Evolutionary conservation across 2,888 invertebrate species (phyloP).

Genomic region (Leptopterna dolabrata): DNA sequence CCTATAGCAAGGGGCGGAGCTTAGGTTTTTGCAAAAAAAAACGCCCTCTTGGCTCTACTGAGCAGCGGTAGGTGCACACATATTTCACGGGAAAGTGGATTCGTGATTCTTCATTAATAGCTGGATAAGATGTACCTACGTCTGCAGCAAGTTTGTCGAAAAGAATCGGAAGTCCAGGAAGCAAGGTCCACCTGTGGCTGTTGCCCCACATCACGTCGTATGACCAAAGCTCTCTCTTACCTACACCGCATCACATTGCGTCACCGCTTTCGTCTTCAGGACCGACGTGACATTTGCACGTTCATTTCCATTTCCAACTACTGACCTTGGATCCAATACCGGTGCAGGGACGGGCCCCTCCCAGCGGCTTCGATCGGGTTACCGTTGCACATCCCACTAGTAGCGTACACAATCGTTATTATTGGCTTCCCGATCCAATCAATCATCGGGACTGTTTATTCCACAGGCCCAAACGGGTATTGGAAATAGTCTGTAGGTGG

Average conservation of each 20-base stretch:
- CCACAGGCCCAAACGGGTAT: no score
- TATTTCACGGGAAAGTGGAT: no score
- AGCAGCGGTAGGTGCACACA: no score
- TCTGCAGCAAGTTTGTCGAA: neutral
- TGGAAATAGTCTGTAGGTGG: no score
- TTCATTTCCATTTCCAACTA: constrained; percentile 20
- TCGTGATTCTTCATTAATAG: no score
- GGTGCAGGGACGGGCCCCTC: neutral
- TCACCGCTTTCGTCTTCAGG: constrained; percentile 1
- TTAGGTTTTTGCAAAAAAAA: no score
- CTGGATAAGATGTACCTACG: neutral
- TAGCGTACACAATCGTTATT: no score
- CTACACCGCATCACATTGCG: neutral
- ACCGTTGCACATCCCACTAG: neutral
- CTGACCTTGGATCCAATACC: constrained; percentile 17
- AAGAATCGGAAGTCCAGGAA: no score
- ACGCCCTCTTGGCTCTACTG: no score
- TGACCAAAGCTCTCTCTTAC: neutral
- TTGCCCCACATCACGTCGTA: neutral
- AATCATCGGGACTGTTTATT: no score
- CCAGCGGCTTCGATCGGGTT: neutral
- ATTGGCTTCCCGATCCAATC: neutral
- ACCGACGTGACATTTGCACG: constrained; percentile 12
- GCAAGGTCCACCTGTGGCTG: neutral
- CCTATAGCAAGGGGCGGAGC: no score